phyloP scores from a whole-genome alignment of 2,888 invertebrate species.

The Hirtodrosophila duncani region DNA sequence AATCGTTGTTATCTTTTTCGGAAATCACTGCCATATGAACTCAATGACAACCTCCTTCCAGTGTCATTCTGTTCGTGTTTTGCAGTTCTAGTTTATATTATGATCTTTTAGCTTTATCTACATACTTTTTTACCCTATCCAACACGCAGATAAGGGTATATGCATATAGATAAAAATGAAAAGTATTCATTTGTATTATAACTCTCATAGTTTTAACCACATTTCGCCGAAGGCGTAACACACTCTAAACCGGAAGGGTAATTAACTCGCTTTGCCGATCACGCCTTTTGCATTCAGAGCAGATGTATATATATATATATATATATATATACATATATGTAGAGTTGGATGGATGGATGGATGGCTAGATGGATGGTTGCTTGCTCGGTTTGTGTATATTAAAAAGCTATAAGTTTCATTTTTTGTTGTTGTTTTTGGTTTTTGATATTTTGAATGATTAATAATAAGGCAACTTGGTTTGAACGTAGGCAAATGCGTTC shows the following conservation, averaged over 20 bases:
- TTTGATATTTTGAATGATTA: conserved; percentile 48
- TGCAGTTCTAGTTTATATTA: no score
- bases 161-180: conserved; percentile 33
- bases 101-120: no score
- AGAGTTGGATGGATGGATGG: conserved; percentile 28
- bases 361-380: conserved; percentile 26
- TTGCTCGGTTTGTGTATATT: conserved; percentile 40
- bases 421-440: conserved; percentile 25
- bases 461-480: conserved; percentile 42
- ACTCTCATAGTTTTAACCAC: conserved; percentile 64
- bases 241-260: conserved; percentile 76
- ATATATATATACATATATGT: background rate
- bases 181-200: conserved; percentile 39
- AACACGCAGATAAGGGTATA: no score
- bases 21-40: no score
- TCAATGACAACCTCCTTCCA: no score
- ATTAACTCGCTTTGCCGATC: conserved; percentile 76
- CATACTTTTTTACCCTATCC: no score
- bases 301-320: conserved; percentile 34
- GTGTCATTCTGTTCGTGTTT: no score
- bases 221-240: conserved; percentile 74
- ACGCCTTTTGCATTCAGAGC: conserved; percentile 72
- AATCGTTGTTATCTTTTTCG: no score
- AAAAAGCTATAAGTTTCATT: conserved; percentile 66
- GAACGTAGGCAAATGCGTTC: conserved; percentile 63